Evolutionary conservation across 2,113 vertebrate genomes (phyloP).

Genomic region (Orycteropus afer): DNA sequence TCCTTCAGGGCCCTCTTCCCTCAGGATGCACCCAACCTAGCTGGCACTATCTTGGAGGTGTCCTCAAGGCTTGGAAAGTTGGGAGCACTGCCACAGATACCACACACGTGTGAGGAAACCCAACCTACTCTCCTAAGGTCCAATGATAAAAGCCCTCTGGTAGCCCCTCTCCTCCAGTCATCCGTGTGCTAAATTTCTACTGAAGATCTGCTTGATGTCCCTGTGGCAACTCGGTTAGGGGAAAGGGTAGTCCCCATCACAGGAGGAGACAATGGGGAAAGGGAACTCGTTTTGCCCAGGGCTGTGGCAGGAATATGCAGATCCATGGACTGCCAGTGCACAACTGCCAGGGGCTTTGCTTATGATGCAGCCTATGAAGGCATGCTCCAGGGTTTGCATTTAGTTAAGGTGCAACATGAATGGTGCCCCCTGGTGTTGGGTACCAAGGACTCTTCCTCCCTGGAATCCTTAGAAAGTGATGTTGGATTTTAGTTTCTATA

Average conservation of each 20-base stretch:
- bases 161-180: not conserved
- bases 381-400: fast-evolving
- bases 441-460: not conserved
- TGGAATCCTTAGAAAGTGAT: too few species aligned
- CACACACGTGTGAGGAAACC: not conserved
- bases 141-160: not conserved
- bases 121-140: not conserved
- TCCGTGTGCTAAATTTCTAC: not conserved
- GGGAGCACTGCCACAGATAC: not conserved
- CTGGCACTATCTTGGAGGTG: too few species aligned
- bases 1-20: not conserved
- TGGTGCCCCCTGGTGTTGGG: not conserved
- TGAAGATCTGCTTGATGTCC: too few species aligned
- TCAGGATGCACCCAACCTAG: not conserved
- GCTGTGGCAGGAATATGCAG: not conserved
- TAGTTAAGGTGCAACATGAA: not conserved
- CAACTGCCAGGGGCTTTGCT: not conserved
- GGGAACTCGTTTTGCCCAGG: fast-evolving
- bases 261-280: not conserved
- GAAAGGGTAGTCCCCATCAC: not conserved
- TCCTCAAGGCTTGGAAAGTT: not conserved
- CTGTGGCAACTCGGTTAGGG: not conserved
- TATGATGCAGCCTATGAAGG: fast-evolving
- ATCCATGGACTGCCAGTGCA: not conserved
- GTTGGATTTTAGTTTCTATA: not conserved